Evolutionary conservation across 1,140 invertebrate species (phyloP), one percentile per base, ranked within the genome.

Genomic region (Lanistes nyassanus): DNA sequence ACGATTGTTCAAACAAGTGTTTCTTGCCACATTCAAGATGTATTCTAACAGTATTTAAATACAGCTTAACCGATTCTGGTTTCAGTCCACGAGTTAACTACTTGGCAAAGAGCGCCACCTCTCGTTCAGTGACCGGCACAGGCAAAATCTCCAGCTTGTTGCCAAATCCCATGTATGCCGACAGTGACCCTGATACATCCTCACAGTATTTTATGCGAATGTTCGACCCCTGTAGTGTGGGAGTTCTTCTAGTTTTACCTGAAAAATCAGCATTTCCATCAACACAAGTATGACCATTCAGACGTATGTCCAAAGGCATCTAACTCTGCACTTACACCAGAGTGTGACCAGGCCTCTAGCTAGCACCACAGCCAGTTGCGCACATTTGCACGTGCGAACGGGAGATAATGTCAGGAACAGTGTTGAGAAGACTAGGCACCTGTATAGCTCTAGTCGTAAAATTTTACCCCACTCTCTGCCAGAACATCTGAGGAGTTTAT

Each of bases 91-190:
- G 64, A 11, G 64, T 36, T 16, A 66, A n/a, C 19, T 36, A 65
- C 5, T 29, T 65, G 37, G 64, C 31, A 31, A 65, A 36, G 29
- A 65, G 31, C n/a, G 64, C 64, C 64, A 65, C 64, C 16, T 36
- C 64, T 36, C 64, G 29, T 34, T 65, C 64, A 65, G 64, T 65
- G 29, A 65, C 64, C n/a, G 64, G 29, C 23, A 65, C 64, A 65
- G 64, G 64, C 4, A 36, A 36, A 36, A 65, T 65, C 21, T 23
- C 64, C 34, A 65, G n/a, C 34, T 65, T 65, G 23, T 65, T 65
- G 37, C 64, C 34, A 65, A 19, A 65, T 16, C 37, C 64, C 34
- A 65, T 29, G 31, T 19, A 65, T 31, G 64, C 64, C n/a, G 64
- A 21, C 23, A 65, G 64, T 23, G 34, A 23, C n/a, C n/a, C n/a